Percentiles rank a stretch among this genome's conserved stretches.
Evolutionary conservation across 2,888 invertebrate genomes (phyloP).

Genomic region (Stratiomys singularior): DNA sequence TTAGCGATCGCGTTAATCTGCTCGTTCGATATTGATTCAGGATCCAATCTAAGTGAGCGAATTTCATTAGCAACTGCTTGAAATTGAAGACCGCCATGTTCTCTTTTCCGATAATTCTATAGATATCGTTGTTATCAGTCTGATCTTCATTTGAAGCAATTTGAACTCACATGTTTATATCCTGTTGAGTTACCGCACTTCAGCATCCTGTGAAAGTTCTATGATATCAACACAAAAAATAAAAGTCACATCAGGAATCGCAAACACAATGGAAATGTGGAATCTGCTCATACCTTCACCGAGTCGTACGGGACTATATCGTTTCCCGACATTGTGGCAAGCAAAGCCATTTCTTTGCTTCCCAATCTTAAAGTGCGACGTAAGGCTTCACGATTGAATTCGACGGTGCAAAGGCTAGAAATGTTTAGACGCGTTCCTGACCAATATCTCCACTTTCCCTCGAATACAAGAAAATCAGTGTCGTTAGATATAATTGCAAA

Average conservation of each 20-base stretch:
- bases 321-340: constrained; percentile 51
- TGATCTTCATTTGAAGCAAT: no score
- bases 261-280: background rate
- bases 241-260: background rate
- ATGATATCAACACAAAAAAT: background rate
- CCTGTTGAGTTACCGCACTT: no score
- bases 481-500: constrained; percentile 51
- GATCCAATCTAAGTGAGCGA: background rate
- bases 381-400: constrained; percentile 46
- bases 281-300: constrained; percentile 27
- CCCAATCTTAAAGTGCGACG: constrained; percentile 31
- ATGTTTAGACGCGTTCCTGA: constrained; percentile 40
- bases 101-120: background rate
- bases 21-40: background rate
- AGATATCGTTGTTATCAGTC: no score
- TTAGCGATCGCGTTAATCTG: background rate
- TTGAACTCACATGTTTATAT: no score
- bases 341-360: constrained; percentile 43
- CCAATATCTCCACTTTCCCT: constrained; percentile 50
- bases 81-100: background rate
- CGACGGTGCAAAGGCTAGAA: constrained; percentile 29
- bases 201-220: no score
- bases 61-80: constrained; percentile 1
- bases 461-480: constrained; percentile 51
- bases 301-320: constrained; percentile 43